Conservation (phyloP, 1,140 invertebrate species). For the Ectropis grisescens region DNA sequence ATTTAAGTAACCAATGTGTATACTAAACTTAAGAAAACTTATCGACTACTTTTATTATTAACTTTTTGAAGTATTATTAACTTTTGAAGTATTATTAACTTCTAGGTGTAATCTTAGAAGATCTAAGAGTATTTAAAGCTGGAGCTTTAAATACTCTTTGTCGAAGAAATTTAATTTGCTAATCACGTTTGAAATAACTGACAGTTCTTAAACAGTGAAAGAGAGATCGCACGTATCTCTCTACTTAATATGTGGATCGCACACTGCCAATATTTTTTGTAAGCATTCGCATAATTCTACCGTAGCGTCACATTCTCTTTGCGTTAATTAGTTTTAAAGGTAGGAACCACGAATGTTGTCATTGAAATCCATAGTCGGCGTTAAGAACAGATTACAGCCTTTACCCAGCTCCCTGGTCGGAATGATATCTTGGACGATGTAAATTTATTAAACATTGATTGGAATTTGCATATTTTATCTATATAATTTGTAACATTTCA, state of each 20-base stretch:
- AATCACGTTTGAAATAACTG: no score
- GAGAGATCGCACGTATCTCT: no score
- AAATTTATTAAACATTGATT: background rate
- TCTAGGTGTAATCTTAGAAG: no score
- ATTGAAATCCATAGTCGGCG: background rate
- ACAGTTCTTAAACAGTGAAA: background rate
- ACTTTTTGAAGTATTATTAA: no score
- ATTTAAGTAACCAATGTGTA: no score
- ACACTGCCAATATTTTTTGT: background rate
- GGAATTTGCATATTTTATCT: no score
- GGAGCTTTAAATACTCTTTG: background rate
- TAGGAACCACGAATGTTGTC: background rate
- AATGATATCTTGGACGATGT: constrained; percentile 1
- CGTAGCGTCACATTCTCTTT: background rate
- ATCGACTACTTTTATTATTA: background rate
- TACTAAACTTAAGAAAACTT: background rate
- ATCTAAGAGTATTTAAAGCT: no score
- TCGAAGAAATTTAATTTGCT: background rate
- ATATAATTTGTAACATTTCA: no score
- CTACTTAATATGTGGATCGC: background rate
- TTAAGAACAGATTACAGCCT: background rate
- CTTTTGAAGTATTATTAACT: no score
- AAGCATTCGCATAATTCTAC: background rate
- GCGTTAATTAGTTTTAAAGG: background rate
- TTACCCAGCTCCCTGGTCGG: constrained; percentile 1